Percentiles rank a stretch among this genome's conserved stretches.
These are phyloP conservation scores for Loris lydekkerianus DNA, from an alignment of 2,797 vertebrate genomes.

Conservation along the genomic window DNA sequence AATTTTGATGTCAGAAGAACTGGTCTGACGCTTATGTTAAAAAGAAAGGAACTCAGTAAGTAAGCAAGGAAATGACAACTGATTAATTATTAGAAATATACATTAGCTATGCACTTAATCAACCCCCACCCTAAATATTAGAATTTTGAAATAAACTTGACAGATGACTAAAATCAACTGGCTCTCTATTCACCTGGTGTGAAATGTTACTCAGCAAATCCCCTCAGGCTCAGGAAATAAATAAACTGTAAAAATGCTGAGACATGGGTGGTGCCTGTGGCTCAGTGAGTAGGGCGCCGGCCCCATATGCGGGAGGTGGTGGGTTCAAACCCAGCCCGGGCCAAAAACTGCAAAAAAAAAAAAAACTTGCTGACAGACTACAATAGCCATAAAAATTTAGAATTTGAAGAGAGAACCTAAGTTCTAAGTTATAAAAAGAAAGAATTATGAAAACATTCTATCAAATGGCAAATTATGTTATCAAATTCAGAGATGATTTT, in stretches of 20 bases:
- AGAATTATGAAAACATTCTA: background rate
- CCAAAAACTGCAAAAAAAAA: too few species aligned
- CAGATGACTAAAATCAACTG: background rate
- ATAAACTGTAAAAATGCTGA: background rate
- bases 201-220: background rate
- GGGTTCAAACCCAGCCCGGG: too few species aligned
- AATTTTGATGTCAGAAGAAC: background rate
- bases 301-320: too few species aligned
- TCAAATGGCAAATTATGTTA: rapidly evolving
- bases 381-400: background rate
- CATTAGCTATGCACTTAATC: background rate
- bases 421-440: rapidly evolving
- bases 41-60: background rate
- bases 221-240: background rate
- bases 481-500: background rate
- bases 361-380: background rate
- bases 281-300: too few species aligned
- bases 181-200: background rate
- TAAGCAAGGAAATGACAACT: rapidly evolving
- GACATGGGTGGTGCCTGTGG: too few species aligned
- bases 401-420: background rate
- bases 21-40: background rate
- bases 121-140: background rate
- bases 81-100: background rate
- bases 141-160: background rate